phyloP scores from a whole-genome alignment of 1,140 invertebrate species.

The Hyles euphorbiae region DNA sequence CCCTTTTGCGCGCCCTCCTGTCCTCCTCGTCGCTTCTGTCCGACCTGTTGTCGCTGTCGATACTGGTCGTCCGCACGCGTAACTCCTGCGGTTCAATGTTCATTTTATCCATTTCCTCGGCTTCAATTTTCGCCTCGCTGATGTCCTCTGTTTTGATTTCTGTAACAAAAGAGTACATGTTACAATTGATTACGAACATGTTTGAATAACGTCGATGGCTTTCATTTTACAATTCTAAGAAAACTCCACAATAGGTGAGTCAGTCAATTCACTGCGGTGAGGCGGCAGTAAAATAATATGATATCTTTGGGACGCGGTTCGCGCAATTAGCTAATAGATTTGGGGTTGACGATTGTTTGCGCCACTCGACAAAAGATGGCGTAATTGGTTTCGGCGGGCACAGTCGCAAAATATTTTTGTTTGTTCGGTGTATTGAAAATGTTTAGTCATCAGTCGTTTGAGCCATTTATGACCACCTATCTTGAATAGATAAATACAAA shows the following conservation, averaged over 20 bases:
- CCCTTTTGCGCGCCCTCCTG: slow-evolving; percentile 60
- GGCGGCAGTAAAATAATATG: slow-evolving; percentile 50
- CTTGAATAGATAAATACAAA: too few relatives aligned
- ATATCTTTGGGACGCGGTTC: slow-evolving; percentile 39
- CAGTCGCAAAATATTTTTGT: too few relatives aligned
- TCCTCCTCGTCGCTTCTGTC: slow-evolving; percentile 73
- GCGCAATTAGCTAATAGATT: slow-evolving; percentile 61
- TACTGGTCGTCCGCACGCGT: slow-evolving; percentile 53
- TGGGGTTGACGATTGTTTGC: slow-evolving; percentile 13
- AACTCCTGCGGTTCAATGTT: slow-evolving; percentile 46
- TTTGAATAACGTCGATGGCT: slow-evolving; percentile 61
- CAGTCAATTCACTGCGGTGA: slow-evolving; percentile 51
- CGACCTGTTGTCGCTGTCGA: slow-evolving; percentile 64
- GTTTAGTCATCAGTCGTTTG: too few relatives aligned
- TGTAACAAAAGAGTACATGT: slow-evolving; percentile 63
- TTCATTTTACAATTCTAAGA: slow-evolving; percentile 69
- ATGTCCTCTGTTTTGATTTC: slow-evolving; percentile 70
- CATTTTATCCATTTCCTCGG: slow-evolving; percentile 47
- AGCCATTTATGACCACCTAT: too few relatives aligned
- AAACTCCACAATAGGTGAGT: slow-evolving; percentile 68
- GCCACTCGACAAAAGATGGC: slow-evolving; percentile 33
- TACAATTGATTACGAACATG: slow-evolving; percentile 56
- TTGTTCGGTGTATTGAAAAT: too few relatives aligned
- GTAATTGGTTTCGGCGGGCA: not conserved
- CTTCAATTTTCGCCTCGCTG: slow-evolving; percentile 62